Evolutionary conservation across 2,888 invertebrate genomes (phyloP), one percentile per base, ranked within the genome.

Genomic region (Seira musarum): DNA sequence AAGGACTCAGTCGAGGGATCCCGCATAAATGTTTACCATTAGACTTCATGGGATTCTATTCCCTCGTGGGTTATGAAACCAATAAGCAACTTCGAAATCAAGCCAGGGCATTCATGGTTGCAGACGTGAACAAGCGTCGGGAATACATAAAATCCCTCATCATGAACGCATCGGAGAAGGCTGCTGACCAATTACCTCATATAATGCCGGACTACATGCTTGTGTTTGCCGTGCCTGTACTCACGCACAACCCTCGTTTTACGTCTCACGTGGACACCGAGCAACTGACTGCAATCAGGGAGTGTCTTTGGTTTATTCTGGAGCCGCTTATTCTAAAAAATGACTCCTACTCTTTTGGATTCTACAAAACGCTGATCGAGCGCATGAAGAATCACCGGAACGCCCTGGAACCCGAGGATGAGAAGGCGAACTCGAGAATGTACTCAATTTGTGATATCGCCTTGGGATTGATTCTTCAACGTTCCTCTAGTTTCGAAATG

Each of bases 401-500:
- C 88, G 95, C 96, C 2, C 90, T 96, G 82, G 92, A 93, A 86
- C 94, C 95, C 35, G 94, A 94, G 19, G 95, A 96, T 88, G 94
- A 95, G 85, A 90, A 91, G 49, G 91, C 93, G 82, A 97, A 97
- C 90, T 93, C 92, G 89, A 98, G 97, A 94, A 90, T 99, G 88
- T 99, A 98, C 95, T 95, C 98, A 30, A 93, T 96, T 72, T 98
- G 98, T 91, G 99, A 99, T 91, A 91, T 99, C 85, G 95, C 97
- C 17, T 93, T 97, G 91, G 95, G 96, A 67, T 92, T 99, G 87
- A 93, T 99, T 86, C 92, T 95, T 90, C 92, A 95, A 77, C 96
- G 96, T 88, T 94, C 96, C 67, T 92, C 93, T 72, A 94, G 93
- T 88, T 96, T 95, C 90, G 96, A 97, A 88, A 91, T 95, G 90